These are phyloP conservation scores for Lottia scabra DNA, from an alignment of 2,888 invertebrate species.

Conservation along the genomic window DNA sequence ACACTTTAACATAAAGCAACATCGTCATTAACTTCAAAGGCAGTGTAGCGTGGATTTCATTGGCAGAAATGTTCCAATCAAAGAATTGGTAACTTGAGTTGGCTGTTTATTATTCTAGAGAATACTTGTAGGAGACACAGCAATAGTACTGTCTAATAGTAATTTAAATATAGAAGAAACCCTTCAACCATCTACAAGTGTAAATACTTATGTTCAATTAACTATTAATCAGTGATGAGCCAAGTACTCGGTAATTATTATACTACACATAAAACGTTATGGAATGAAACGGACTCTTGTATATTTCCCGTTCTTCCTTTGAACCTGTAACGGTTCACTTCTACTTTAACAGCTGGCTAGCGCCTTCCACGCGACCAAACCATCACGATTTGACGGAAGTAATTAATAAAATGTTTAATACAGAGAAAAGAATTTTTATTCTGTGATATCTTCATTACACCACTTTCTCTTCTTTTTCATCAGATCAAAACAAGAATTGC, in stretches of 20 bases:
- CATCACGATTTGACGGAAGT: slow-evolving; percentile 5
- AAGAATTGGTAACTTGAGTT: too few species aligned
- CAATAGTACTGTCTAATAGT: neutral
- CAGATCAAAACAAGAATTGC: too few species aligned
- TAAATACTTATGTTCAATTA: slow-evolving; percentile 2
- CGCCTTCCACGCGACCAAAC: neutral
- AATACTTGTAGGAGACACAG: neutral
- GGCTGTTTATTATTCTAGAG: too few species aligned
- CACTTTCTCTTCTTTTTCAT: too few species aligned
- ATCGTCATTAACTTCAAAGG: too few species aligned
- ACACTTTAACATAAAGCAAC: too few species aligned
- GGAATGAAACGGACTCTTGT: neutral
- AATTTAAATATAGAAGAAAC: neutral
- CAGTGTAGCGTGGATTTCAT: too few species aligned
- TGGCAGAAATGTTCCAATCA: too few species aligned
- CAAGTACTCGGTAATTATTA: neutral
- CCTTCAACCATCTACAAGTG: neutral
- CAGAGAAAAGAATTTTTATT: neutral
- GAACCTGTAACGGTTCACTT: slow-evolving; percentile 4
- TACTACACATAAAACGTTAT: neutral
- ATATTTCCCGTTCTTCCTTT: neutral
- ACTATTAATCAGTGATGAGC: neutral
- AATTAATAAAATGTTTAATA: neutral
- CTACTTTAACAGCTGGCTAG: neutral
- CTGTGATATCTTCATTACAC: neutral